Percentiles rank a stretch among this genome's conserved stretches.
These are phyloP conservation scores for Brienomyrus longianalis DNA, from an alignment of 2,113 vertebrate species.

Conservation along the genomic window DNA sequence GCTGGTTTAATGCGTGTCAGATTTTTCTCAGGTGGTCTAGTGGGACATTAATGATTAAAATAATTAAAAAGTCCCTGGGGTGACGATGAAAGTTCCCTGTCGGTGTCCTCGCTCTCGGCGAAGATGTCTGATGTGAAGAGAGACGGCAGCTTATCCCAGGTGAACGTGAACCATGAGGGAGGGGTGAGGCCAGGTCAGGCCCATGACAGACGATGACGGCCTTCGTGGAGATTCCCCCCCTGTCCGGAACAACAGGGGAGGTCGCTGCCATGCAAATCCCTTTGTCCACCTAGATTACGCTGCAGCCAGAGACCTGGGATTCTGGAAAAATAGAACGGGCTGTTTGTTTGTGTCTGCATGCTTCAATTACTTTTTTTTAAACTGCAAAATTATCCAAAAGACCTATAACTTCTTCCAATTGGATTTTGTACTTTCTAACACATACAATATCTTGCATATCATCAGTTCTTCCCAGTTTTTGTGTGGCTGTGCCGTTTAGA, in stretches of 20 bases:
- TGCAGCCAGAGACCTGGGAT: not conserved
- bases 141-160: not conserved
- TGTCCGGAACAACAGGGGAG: slow-evolving; percentile 42
- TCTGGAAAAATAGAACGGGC: slow-evolving; percentile 24
- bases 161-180: not conserved
- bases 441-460: too few species aligned
- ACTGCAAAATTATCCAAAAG: not conserved
- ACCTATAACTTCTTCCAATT: not conserved
- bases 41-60: not conserved
- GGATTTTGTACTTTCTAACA: too few species aligned
- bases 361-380: not conserved
- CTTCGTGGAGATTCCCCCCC: slow-evolving; percentile 43
- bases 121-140: not conserved
- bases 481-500: too few species aligned
- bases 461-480: too few species aligned
- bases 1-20: not conserved
- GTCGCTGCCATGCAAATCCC: slow-evolving; percentile 34
- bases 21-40: not conserved
- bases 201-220: slow-evolving; percentile 36
- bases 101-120: not conserved
- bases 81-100: not conserved
- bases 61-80: not conserved
- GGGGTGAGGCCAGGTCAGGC: slow-evolving; percentile 13
- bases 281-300: not conserved
- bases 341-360: slow-evolving; percentile 14